These are phyloP conservation scores for Acanthaster planci DNA, from an alignment of 35 echinoderm and acorn worm genomes.

Conservation along the genomic window DNA sequence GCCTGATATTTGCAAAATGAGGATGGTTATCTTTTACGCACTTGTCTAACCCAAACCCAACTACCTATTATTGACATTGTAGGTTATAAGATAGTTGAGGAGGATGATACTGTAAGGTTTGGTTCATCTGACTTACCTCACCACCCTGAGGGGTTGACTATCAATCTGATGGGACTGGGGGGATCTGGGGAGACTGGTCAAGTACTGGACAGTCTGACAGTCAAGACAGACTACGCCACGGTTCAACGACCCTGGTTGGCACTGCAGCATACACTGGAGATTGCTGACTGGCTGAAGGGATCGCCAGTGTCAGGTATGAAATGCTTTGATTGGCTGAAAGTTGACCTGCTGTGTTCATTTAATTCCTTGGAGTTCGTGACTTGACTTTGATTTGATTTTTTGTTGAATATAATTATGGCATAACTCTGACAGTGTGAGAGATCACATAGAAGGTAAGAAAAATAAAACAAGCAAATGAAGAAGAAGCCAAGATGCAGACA, in stretches of 20 bases:
- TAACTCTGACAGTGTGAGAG: no score
- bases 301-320: background rate
- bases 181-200: conserved; percentile 33
- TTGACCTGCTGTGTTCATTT: no score
- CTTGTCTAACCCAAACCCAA: no score
- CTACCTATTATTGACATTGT: no score
- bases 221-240: conserved; percentile 62
- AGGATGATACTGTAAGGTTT: conserved; percentile 20
- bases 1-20: no score
- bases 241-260: conserved; percentile 37
- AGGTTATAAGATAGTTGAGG: conserved; percentile 51
- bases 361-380: no score
- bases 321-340: background rate
- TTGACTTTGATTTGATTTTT: no score
- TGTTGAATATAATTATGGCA: no score
- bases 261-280: conserved; percentile 42
- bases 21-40: no score
- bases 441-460: no score
- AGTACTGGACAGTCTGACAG: conserved; percentile 42
- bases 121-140: conserved; percentile 16
- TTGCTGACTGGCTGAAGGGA: conserved; percentile 46
- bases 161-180: conserved; percentile 50
- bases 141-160: conserved; percentile 28
- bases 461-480: no score
- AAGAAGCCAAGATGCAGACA: no score